Base-by-base conservation (phyloP, 2,113 vertebrate genomes). In the Lophochroa leadbeateri region DNA sequence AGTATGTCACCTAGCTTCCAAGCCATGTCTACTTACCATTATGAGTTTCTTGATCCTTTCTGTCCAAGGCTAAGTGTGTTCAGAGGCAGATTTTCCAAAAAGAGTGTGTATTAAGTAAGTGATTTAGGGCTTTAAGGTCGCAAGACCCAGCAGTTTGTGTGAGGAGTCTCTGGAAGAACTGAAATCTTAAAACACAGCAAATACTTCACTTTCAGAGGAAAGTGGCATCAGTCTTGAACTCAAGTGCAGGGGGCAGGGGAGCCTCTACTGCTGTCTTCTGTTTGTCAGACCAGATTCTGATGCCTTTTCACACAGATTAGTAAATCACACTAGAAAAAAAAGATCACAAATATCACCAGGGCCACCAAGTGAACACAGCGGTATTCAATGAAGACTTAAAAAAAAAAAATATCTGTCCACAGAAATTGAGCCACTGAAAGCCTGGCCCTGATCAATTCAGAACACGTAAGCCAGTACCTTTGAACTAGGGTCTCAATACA, bases 371-470 rank as follows among this genome's bases (percentile, higher is more conserved):
- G 47, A 81, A 46, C 44, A 49, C 2, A 47, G 57, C 20, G 49
- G 27, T 10, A 19, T 18, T 68, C 3, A 1, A 33, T 8, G 10
- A 3, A 47, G 33, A 2, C 39, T 58, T 35, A 1, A 8, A 58
- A 43, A 90, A 90, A 85, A 27, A 47, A 1, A 5, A 0, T 31
- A 43, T 13, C 49, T 63, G 19, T 5, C 9, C 44, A 39, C 6
- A 65, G 33, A 58, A 82, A 82, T 43, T 37, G 0, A 0, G 14
- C 1, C 31, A 13, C 58, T 27, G 9, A 49, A 52, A 68, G 41
- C 13, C 49, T 31, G 21, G 31, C 24, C 9, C 18, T 49, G n/a
- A 43, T 82, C 4, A 3, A 41, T 15, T 83, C 17, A 47, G 43
- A 82, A 72, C 29, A 58, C 7, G 15, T 28, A 77, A 25, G 13